Base-by-base conservation (phyloP, 2,797 vertebrate genomes). In the Sebastes itinus region DNA sequence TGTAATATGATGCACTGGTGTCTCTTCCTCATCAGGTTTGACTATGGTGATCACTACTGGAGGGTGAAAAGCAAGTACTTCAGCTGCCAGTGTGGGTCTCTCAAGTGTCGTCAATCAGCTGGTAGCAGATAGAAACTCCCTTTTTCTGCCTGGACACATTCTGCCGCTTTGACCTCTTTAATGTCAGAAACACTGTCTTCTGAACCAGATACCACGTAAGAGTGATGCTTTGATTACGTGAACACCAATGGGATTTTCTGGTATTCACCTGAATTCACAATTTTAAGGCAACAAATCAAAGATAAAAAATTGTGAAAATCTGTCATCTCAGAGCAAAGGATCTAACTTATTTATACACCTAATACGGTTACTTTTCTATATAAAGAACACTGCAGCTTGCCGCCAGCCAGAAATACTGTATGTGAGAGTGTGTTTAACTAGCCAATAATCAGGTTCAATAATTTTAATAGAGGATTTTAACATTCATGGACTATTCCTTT, bases 1-100 rank as follows among this genome's bases (percentile, higher is more conserved):
- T 49, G 42, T 49, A 6, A 60, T 55, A 7, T 62, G 8, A 49
- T 56, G 25, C 3, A 28, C 32, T 7, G 32, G 0, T n/a, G 13
- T 84, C 20, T 81, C 52, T 54, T 46, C 68, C 7, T 70, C 82
- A 20, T 12, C 92, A 99, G 98, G 91, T 97, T 99, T 27, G 98
- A 99, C 94, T 99, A 99, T 0, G 98, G 98, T 0, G 97, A 99
- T 88, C 94, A 97, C 82, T 99, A 98, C 95, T 99, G 98, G 98
- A 96, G 96, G 92, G 96, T 99, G 90, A 99, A 99, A 90, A 97
- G 96, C 92, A 99, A 98, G 88, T 97, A 96, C 83, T 97, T 98
- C 94, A 96, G 94, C 92, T 99, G 98, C 89, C 95, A 97, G 86
- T 99, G 98, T 0, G 95, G 96, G 25, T 98, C 97, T 72, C 73